Base-by-base conservation (phyloP, 2,113 vertebrate species). In the Strigops habroptila region DNA sequence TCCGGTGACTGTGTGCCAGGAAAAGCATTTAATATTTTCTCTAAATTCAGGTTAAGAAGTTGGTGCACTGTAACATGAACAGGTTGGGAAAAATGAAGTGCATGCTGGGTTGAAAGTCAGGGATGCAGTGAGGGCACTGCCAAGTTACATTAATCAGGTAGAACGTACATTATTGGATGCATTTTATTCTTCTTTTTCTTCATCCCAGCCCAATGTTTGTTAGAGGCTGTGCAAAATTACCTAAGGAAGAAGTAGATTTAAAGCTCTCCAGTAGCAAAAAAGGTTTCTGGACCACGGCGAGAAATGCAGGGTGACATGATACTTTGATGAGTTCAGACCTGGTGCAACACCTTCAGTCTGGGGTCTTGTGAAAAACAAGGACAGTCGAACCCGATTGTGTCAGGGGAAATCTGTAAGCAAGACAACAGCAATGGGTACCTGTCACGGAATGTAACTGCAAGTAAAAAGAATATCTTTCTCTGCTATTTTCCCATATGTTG, bases 371-470 rank as follows among this genome's bases (percentile, higher is more conserved):
- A 35, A 79, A 35, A 44, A 71, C 12, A 14, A 43, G 37, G 35
- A 25, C 27, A 33, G 22, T 3, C 13, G 43, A 88, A 59, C 16
- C 15, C 1, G 1, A n/a, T 31, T 28, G 11, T 7, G 3, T 10
- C 2, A 1, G 18, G 17, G 21, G 13, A 52, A 33, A 33, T 31
- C 44, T 41, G 12, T 62, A n/a, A 53, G 25, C 12, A 67, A 37
- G 65, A 22, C 1, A 4, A 31, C 33, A 53, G 43, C n/a, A 55
- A 16, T 25, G 6, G 41, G 18, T 60, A 28, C 0, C 0, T 44
- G 35, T 18, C 30, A 9, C 31, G 24, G 60, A 74, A 65, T 1
- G 3, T 25, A 65, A 27, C 14, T 53, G 27, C 79, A 80, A 73
- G 13, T 21, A 55, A 59, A 81, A 76, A 80, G 8, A 44, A 10